Conservation (phyloP, 2,113 vertebrate genomes). For the Anas platyrhynchos region DNA sequence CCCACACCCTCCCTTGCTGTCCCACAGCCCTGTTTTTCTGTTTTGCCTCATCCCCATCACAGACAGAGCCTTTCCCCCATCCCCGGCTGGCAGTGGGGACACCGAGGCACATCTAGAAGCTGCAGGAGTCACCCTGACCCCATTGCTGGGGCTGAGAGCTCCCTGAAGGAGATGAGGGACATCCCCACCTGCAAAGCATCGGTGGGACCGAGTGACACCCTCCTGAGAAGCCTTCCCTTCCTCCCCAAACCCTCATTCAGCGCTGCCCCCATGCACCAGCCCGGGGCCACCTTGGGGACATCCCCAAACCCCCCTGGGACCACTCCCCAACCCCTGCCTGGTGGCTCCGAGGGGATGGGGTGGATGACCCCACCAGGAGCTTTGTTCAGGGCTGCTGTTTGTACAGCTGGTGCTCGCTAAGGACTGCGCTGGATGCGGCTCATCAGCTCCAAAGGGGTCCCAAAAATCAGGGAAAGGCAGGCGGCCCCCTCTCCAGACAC, state of each 20-base stretch:
- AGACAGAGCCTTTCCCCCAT: not conserved
- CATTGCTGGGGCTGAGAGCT: too few species aligned
- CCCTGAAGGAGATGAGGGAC: too few species aligned
- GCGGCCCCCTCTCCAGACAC: not conserved
- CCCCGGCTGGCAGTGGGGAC: not conserved
- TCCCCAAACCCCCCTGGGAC: not conserved
- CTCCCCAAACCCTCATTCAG: not conserved
- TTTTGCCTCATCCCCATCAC: not conserved
- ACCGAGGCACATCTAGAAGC: too few species aligned
- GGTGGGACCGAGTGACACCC: not conserved
- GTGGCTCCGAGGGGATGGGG: rapidly evolving
- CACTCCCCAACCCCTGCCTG: not conserved
- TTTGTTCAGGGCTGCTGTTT: not conserved
- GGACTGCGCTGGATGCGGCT: not conserved
- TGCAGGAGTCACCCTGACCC: not conserved
- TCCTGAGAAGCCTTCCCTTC: not conserved
- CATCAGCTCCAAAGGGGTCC: not conserved
- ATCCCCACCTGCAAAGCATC: not conserved
- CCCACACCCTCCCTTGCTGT: not conserved
- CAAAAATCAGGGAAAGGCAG: not conserved
- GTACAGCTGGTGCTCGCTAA: not conserved
- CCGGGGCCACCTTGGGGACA: rapidly evolving
- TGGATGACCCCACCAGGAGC: not conserved
- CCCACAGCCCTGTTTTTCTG: not conserved
- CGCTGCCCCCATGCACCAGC: not conserved